Base-by-base conservation (phyloP, 2,888 invertebrate genomes). In the Diabrotica balteata region DNA sequence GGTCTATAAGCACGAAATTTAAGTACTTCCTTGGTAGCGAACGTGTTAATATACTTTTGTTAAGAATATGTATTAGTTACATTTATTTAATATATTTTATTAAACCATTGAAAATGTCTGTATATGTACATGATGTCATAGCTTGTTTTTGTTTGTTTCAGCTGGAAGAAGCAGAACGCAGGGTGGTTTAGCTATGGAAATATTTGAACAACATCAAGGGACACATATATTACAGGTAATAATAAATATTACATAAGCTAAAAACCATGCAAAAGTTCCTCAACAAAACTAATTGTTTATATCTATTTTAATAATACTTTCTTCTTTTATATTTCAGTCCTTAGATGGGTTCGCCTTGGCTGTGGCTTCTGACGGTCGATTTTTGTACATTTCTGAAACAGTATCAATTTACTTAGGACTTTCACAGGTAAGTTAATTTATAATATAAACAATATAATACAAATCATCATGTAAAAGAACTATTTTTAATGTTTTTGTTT, bases 361-460 rank as follows among this genome's bases (percentile, higher is more conserved):
- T 49, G 90, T 99, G 76, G 96, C 96, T 63, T 93, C 95, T 75
- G 97, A 97, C 86, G 98, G 97, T 74, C 90, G 97, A 84, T 97
- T 99, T 87, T 90, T 99, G 84, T 99, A 99, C 89, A 97, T 99
- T 88, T 98, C 98, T 79, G 99, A 99, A 89, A 98, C 98, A 80
- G 98, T 99, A 81, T 99, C 98, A 84, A 97, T 98, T 86, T 98
- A 98, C 89, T 91, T 99, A 86, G 99, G 99, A 80, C 92, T 99
- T 85, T 98, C 98, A 86, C 98, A 98, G 93, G 97, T 96, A 54
- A 73, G 72, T 54, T 32, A 32, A 2, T 32, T 32, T 32, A 32
- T 4, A 32, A 32, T 32, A 5, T 0, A 32, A 32, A 32, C 32
- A 1, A 32, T 32, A 32, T 17, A 17, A 17, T 2, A 17, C 17